A percentile compares a stretch with the other conserved stretches of the same genome.
Conservation (phyloP, 1,140 invertebrate genomes). For the Orchestia grillus region DNA sequence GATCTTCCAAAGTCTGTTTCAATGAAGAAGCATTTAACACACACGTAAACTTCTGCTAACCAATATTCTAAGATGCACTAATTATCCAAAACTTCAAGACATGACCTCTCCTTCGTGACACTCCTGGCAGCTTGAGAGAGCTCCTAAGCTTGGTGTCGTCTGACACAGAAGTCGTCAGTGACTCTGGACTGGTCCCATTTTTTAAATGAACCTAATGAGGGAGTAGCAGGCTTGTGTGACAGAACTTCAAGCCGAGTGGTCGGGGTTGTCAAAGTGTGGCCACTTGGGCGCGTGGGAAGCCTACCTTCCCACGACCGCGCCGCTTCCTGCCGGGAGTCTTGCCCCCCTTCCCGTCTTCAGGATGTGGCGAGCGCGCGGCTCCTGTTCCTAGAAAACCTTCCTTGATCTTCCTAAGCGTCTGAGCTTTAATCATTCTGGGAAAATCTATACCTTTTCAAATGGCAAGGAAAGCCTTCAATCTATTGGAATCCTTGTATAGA, state of each 20-base stretch:
- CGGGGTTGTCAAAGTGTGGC: constrained; percentile 28
- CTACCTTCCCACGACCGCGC: constrained; percentile 19
- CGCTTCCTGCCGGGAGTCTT: background rate
- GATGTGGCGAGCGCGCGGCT: background rate
- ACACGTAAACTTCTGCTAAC: too few species aligned
- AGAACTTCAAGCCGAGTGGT: background rate
- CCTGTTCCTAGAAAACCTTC: background rate
- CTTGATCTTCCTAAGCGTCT: background rate
- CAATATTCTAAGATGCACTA: too few species aligned
- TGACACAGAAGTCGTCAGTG: background rate
- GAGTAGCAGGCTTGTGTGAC: background rate
- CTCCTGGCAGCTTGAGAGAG: background rate
- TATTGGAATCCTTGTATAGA: background rate
- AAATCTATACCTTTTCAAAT: too few species aligned
- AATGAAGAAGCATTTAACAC: too few species aligned
- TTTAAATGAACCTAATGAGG: background rate
- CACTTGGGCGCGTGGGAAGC: constrained; percentile 30
- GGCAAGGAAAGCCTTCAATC: background rate
- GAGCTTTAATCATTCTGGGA: too few species aligned
- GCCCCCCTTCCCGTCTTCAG: background rate
- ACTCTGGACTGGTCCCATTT: background rate
- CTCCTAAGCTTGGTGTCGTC: background rate
- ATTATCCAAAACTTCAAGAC: too few species aligned
- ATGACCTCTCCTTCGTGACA: background rate
- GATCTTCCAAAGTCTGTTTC: too few species aligned